Evolutionary conservation across 2,113 vertebrate species (phyloP), one percentile per base, ranked within the genome.

Genomic region (Myodes glareolus): DNA sequence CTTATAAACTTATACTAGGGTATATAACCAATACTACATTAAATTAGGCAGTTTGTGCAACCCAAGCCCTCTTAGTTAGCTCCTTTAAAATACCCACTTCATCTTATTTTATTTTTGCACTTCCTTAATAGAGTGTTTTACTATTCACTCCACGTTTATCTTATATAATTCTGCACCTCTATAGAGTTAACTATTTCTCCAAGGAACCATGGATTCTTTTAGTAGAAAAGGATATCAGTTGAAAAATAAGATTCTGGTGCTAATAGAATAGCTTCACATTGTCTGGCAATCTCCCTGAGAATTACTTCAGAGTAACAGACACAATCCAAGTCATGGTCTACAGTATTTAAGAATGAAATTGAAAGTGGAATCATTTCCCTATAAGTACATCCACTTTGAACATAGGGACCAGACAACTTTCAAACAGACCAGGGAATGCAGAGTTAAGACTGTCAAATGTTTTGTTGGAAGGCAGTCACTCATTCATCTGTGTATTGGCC

Each of bases 241-340:
- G 85, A 65, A 76, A 89, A 92, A 67, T 1, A 58, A 61, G 29
- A 73, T 29, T 55, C 55, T 36, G 25, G 65, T 84, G 12, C 39
- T 42, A 25, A 75, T n/a, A 75, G 16, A 88, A 19, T 55, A 8
- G 13, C 73, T 2, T 42, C 61, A 63, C 61, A 61, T 55, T 93
- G 92, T 94, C 67, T 68, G 29, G 61, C 47, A 52, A 82, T 73
- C 52, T 88, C 75, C 90, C 52, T 70, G 78, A 88, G 55, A 92
- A 67, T 31, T 67, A 65, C 4, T 76, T 93, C n/a, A 89, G 27
- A 52, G 50, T 47, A 21, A 87, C 17, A 91, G 80, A 81, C 5
- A 73, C 27, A 80, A 86, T 6, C 42, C 27, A 93, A 39, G 61
- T 29, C 8, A 47, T 68, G 36, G 78, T 23, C 23, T 73, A 92